These are phyloP conservation scores for Glaucomys volans DNA, from an alignment of 2,113 vertebrate genomes.

Conservation along the genomic window DNA sequence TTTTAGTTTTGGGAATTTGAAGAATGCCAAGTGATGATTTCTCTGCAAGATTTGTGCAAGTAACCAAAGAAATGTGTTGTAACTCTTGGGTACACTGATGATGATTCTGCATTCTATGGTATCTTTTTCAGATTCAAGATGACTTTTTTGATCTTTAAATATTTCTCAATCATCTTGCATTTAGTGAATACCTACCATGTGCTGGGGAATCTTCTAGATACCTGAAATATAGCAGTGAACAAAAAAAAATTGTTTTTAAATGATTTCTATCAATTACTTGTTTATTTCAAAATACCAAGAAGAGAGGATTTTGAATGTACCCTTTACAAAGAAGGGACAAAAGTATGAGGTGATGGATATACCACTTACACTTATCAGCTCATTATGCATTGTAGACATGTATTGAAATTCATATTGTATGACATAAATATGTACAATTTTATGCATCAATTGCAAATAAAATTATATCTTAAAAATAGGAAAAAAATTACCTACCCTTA, in stretches of 20 bases:
- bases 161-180: not conserved
- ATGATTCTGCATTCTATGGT: not conserved
- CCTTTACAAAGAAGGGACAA: not conserved
- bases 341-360: not conserved
- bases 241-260: not conserved
- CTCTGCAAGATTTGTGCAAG: conserved; percentile 17
- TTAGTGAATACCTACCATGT: not conserved
- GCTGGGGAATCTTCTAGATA: not conserved
- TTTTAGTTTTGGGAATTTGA: conserved; percentile 46
- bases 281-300: not conserved
- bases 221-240: not conserved
- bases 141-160: conserved; percentile 17
- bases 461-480: not conserved
- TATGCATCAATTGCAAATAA: not conserved
- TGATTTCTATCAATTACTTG: not conserved
- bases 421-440: not conserved
- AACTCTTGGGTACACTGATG: not conserved
- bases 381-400: not conserved
- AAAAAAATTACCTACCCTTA: not conserved
- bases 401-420: not conserved
- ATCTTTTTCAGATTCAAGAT: conserved; percentile 19
- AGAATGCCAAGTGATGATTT: conserved; percentile 36
- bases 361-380: not conserved
- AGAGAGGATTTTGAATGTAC: not conserved
- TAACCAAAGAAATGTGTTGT: not conserved